Percentiles rank a stretch among this genome's conserved stretches.
phyloP scores from a whole-genome alignment of 2,888 invertebrate species.

The Callyntrura guangdongensis region DNA sequence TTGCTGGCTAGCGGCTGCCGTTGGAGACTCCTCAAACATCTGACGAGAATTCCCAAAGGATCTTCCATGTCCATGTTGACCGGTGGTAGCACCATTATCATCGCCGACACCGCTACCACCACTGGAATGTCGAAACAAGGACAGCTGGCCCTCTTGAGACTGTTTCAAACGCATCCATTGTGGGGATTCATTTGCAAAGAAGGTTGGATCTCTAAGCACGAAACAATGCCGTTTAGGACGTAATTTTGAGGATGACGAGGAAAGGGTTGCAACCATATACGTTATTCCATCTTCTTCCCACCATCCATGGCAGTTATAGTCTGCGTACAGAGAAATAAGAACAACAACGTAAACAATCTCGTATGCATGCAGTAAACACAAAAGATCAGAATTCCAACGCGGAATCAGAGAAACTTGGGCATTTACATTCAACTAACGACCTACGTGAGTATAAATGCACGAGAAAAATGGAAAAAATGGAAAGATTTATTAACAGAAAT shows the following conservation, averaged over 20 bases:
- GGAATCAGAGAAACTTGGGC: neutral
- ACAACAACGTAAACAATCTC: slow-evolving; percentile 14
- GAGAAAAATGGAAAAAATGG: slow-evolving; percentile 44
- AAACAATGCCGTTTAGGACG: slow-evolving; percentile 80
- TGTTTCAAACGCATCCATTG: slow-evolving; percentile 66
- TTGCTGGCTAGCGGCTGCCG: slow-evolving; percentile 36
- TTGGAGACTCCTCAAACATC: slow-evolving; percentile 59
- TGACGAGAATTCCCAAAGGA: slow-evolving; percentile 59
- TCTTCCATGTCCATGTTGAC: slow-evolving; percentile 58
- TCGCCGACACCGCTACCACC: slow-evolving; percentile 1
- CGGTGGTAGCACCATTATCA: slow-evolving; percentile 57
- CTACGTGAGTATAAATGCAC: too few relatives aligned
- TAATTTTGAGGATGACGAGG: slow-evolving; percentile 64
- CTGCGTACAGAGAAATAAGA: slow-evolving; percentile 59
- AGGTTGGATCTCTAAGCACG: slow-evolving; percentile 78
- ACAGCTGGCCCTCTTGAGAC: slow-evolving; percentile 66
- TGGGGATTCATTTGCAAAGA: slow-evolving; percentile 36
- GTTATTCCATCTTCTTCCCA: slow-evolving; percentile 83
- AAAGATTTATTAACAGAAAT: slow-evolving; percentile 76
- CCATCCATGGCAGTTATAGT: slow-evolving; percentile 83
- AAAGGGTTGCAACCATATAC: slow-evolving; percentile 80
- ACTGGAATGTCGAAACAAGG: slow-evolving; percentile 62
- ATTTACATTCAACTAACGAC: neutral
- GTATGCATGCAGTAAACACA: neutral
- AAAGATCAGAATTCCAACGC: slow-evolving; percentile 6